Conservation (phyloP, 2,888 invertebrate genomes). For the Bombylius discolor region DNA sequence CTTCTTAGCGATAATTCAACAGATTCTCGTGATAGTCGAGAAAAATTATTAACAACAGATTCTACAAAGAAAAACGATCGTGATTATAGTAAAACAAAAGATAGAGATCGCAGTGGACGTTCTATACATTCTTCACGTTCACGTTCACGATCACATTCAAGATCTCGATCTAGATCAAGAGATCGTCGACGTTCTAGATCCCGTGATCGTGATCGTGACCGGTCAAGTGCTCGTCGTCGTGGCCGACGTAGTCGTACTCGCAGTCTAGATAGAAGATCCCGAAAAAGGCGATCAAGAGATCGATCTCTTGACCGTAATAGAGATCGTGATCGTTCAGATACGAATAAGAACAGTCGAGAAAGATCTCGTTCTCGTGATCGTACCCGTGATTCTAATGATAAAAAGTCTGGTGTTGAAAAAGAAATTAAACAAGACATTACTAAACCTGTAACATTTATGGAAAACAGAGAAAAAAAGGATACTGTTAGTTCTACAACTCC, state of each 20-base stretch:
- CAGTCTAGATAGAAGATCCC: conserved; percentile 34
- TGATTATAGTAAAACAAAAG: neutral
- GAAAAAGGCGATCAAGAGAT: conserved; percentile 24
- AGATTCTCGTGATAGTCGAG: conserved; percentile 9
- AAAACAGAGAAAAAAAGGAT: no score
- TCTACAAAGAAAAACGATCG: neutral
- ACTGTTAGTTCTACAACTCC: neutral
- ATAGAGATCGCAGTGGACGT: conserved; percentile 5
- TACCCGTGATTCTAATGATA: conserved; percentile 9
- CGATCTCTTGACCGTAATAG: conserved; percentile 38
- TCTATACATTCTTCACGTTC: conserved; percentile 14
- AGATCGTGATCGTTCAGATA: conserved; percentile 27
- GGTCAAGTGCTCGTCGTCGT: conserved; percentile 21
- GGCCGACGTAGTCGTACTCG: conserved; percentile 27
- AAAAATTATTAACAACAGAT: neutral
- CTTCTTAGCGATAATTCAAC: conserved; percentile 6
- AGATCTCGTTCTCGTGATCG: conserved; percentile 39
- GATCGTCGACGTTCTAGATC: conserved; percentile 31
- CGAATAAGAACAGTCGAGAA: conserved; percentile 19
- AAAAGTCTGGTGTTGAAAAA: neutral
- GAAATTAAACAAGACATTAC: conserved; percentile 4
- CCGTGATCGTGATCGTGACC: conserved; percentile 44
- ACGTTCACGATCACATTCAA: conserved; percentile 28
- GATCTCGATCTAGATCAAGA: conserved; percentile 35
- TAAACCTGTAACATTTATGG: neutral